Evolutionary conservation across 2,113 vertebrate species (phyloP).

Genomic region (Mohoua ochrocephala): DNA sequence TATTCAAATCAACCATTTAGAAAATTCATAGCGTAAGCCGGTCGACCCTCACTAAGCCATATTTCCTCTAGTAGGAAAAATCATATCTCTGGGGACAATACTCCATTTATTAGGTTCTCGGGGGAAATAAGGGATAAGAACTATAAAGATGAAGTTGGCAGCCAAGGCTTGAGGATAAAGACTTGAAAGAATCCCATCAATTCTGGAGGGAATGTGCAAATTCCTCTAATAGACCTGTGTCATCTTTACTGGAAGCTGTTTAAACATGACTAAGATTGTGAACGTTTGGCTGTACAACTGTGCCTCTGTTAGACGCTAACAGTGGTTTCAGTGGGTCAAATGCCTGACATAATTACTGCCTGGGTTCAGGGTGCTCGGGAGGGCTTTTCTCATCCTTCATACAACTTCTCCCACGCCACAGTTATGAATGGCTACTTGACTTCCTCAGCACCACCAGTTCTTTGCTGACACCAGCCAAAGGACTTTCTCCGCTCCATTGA

Average conservation of each 20-base stretch:
- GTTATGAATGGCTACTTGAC: constrained; percentile 17
- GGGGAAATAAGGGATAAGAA: neutral
- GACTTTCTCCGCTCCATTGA: neutral
- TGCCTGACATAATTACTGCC: constrained; percentile 26
- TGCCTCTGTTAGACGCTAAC: constrained; percentile 28
- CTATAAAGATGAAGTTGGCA: neutral
- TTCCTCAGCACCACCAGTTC: neutral
- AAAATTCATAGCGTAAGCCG: neutral
- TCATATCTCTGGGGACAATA: neutral
- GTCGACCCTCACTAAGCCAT: neutral
- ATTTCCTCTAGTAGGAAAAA: neutral
- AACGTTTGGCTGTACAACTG: constrained; percentile 13
- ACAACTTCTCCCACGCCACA: neutral
- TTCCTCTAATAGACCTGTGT: constrained; percentile 11
- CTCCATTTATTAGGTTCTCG: neutral
- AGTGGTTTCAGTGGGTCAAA: constrained; percentile 35
- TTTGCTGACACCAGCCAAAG: neutral
- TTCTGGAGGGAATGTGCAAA: neutral
- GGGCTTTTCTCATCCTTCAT: neutral
- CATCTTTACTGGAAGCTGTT: constrained; percentile 49
- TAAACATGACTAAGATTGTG: constrained; percentile 28
- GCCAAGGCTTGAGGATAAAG: neutral
- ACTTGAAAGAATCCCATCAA: neutral
- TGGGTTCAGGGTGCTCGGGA: neutral
- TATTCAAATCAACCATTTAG: neutral